Evolutionary conservation across 2,797 vertebrate genomes (phyloP), one percentile per base, ranked within the genome.

Genomic region (Florisuga fusca): DNA sequence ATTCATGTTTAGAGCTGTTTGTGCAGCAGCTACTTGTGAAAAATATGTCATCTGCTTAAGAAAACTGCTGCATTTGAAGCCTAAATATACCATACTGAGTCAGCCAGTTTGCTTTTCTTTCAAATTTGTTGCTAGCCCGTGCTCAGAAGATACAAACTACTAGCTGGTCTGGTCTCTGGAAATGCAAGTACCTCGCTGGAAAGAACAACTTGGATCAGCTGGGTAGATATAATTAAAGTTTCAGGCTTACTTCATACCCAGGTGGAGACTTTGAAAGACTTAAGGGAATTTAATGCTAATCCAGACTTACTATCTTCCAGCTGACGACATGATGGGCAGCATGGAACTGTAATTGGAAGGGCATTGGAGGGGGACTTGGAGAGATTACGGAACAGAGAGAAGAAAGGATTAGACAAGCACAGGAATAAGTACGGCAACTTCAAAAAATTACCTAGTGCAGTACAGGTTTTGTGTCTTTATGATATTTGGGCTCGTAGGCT

Each of bases 211-310:
- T 90, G 50, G 77, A 96, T 94, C 94, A 95, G 83, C 71, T 85
- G 87, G 91, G 94, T 76, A 95, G 90, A 90, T 90, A 84, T 94
- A 96, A 97, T 97, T 96, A 97, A 95, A 94, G 84, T 92, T 94
- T 85, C 68, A 84, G 84, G 69, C 88, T 96, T 96, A 68, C 90
- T 96, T 96, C 95, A 95, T 96, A 95, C 81, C 81, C 79, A 95
- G 88, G 96, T 96, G 92, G 88, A 95, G 93, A 87, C 94, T 95
- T 93, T 84, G 68, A 94, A 94, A 90, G 96, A 94, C 84, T 97
- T 96, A 95, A 93, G 90, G 86, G 96, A 96, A 96, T 96, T 95
- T 96, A 96, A 86, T 57, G 84, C 93, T 96, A 97, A 97, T 96
- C 95, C 93, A 95, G 83, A 94, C 78, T 68, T 68, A 72, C 88